phyloP scores from a whole-genome alignment of 2,797 vertebrate species.

The Triplophysa yarkandensis region DNA sequence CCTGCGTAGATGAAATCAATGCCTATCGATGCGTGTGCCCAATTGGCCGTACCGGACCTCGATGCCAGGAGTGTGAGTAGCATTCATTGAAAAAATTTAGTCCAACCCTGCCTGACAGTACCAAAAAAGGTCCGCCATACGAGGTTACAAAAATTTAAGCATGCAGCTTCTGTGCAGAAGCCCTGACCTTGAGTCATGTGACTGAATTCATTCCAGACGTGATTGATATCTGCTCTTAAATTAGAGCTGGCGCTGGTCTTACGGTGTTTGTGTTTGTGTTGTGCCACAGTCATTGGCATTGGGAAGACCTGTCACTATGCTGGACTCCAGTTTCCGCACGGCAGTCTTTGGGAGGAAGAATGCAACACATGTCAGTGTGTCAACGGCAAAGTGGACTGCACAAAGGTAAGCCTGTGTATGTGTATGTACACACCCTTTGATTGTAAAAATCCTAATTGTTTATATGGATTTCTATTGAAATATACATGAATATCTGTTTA shows the following conservation, averaged over 20 bases:
- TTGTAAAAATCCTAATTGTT: no score
- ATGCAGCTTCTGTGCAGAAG: background rate
- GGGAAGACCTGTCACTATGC: constrained; percentile 87
- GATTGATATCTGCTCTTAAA: constrained; percentile 27
- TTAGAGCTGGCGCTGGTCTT: constrained; percentile 41
- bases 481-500: background rate
- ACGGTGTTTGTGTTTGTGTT: constrained; percentile 39
- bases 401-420: constrained; percentile 79
- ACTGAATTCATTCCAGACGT: constrained; percentile 17
- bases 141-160: background rate
- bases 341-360: constrained; percentile 92
- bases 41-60: constrained; percentile 82
- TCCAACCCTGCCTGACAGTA: background rate
- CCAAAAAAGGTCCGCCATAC: background rate
- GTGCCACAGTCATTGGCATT: constrained; percentile 80
- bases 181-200: constrained; percentile 26
- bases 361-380: constrained; percentile 92
- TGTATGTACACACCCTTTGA: background rate
- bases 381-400: constrained; percentile 87
- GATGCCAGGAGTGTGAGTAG: constrained; percentile 92
- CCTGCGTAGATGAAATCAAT: constrained; percentile 95
- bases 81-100: background rate
- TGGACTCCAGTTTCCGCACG: constrained; percentile 86
- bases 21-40: constrained; percentile 93
- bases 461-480: background rate